Conservation (phyloP, 1,140 invertebrate genomes). For the Trichonephila inaurata region DNA sequence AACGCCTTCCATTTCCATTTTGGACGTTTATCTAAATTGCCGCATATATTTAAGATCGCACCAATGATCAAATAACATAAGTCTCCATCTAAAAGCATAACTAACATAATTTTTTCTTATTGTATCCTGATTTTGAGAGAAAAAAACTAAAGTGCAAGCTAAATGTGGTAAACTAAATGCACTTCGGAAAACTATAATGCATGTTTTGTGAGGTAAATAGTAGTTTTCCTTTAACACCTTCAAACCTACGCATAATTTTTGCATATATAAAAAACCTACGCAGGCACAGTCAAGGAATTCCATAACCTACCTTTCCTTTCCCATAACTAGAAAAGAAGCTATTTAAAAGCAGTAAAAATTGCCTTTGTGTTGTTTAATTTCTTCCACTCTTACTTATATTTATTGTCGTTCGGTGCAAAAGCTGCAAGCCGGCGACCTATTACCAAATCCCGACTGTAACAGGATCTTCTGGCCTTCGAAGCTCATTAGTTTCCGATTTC, state of each 20-base stretch:
- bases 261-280: slow-evolving; percentile 46
- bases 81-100: not conserved
- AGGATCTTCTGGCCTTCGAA: slow-evolving; percentile 42
- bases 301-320: slow-evolving; percentile 3
- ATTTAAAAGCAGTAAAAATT: slow-evolving; percentile 63
- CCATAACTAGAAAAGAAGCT: slow-evolving; percentile 3
- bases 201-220: not conserved
- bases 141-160: not conserved
- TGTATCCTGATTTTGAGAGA: too few relatives aligned
- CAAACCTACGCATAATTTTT: slow-evolving; percentile 24
- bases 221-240: slow-evolving; percentile 26
- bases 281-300: not conserved
- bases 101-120: too few relatives aligned
- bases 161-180: not conserved
- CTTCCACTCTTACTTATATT: slow-evolving; percentile 61
- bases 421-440: not conserved
- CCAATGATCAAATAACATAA: not conserved
- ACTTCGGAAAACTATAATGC: not conserved
- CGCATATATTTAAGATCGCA: not conserved
- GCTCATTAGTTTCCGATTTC: slow-evolving; percentile 65
- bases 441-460: slow-evolving; percentile 1
- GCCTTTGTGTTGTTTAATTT: slow-evolving; percentile 41
- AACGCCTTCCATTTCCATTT: too few relatives aligned
- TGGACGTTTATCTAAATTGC: too few relatives aligned
- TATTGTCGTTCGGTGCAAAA: slow-evolving; percentile 37